phyloP scores from a whole-genome alignment of 2,888 invertebrate species.

The Notodonta ziczac region DNA sequence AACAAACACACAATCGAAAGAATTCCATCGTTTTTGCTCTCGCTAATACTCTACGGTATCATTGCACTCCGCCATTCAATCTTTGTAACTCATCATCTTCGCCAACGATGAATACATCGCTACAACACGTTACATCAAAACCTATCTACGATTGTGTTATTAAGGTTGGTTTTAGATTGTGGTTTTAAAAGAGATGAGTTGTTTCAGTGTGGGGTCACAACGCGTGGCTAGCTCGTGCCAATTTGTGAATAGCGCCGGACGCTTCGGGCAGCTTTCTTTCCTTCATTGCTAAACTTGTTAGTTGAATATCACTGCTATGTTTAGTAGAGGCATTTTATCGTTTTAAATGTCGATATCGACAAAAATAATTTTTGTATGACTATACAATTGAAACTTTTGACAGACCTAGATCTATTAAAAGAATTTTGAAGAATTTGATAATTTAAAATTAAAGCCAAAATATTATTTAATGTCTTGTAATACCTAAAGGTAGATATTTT shows the following conservation, averaged over 20 bases:
- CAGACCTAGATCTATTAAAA: no score
- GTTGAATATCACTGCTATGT: constrained; percentile 75
- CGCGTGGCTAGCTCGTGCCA: constrained; percentile 83
- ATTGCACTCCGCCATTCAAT: constrained; percentile 74
- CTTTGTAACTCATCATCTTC: constrained; percentile 62
- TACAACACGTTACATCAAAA: constrained; percentile 17
- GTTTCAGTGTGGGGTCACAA: constrained; percentile 42
- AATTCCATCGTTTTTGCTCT: constrained; percentile 70
- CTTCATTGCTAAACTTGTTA: constrained; percentile 80
- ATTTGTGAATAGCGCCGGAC: constrained; percentile 82
- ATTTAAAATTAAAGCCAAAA: no score
- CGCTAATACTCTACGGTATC: constrained; percentile 72
- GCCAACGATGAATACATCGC: constrained; percentile 26
- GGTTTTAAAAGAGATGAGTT: constrained; percentile 32
- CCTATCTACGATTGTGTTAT: constrained; percentile 13
- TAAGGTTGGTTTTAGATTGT: constrained; percentile 41
- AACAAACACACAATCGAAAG: constrained; percentile 61
- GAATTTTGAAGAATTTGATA: no score
- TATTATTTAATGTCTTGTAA: no score
- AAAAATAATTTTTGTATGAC: constrained; percentile 14
- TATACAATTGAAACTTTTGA: background rate
- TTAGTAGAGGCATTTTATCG: constrained; percentile 58
- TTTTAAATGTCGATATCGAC: constrained; percentile 60
- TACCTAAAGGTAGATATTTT: no score
- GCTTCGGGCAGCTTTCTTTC: constrained; percentile 81